phyloP scores from a whole-genome alignment of 1,140 invertebrate genomes.

The Lepidostoma basale region DNA sequence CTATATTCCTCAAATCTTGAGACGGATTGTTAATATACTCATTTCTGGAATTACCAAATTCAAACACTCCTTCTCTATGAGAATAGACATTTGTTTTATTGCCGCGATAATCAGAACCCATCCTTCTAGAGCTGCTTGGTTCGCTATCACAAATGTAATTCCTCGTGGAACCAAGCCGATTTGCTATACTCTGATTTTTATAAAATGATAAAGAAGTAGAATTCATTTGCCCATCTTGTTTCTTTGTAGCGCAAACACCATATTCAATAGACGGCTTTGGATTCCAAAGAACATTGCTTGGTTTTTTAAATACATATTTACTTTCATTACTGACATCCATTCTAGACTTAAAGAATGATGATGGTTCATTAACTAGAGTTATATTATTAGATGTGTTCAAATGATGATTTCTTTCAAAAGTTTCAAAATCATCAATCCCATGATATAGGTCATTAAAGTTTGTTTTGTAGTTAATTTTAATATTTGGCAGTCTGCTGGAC shows the following conservation, averaged over 20 bases:
- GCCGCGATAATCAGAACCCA: no score
- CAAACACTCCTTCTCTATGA: no score
- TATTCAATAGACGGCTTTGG: slow-evolving; percentile 1
- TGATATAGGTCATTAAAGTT: background rate
- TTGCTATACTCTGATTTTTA: background rate
- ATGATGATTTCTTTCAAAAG: background rate
- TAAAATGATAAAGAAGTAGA: background rate
- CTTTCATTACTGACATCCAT: background rate
- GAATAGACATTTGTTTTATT: no score
- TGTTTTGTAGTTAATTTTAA: slow-evolving; percentile 1
- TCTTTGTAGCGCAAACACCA: background rate
- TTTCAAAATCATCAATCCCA: slow-evolving; percentile 1
- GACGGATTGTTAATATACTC: no score
- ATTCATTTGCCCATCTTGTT: background rate
- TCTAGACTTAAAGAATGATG: background rate
- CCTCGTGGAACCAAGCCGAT: no score
- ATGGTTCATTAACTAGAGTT: background rate
- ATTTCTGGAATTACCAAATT: no score
- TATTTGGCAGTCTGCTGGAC: background rate
- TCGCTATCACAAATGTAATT: no score
- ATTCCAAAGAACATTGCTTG: slow-evolving; percentile 16
- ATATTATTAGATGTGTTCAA: background rate
- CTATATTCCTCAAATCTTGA: no score
- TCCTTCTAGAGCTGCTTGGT: no score
- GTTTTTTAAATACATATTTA: slow-evolving; percentile 4